phyloP scores from a whole-genome alignment of 2,113 vertebrate species.

The Zosterops pallidus region DNA sequence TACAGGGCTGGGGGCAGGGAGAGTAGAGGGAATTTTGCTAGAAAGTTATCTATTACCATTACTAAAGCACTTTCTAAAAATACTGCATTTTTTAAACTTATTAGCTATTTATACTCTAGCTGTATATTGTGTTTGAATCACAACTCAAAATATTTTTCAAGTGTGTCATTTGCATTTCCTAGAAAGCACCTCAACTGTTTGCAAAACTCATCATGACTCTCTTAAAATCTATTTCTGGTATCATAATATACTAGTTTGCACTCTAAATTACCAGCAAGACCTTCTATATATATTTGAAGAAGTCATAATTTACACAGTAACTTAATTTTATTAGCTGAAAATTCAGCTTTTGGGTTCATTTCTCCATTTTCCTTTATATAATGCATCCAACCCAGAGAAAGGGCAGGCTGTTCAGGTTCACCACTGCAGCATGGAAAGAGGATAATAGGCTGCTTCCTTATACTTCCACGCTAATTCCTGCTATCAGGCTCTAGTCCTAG shows the following conservation, averaged over 20 bases:
- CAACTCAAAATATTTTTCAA: background rate
- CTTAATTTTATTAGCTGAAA: background rate
- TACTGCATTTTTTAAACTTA: background rate
- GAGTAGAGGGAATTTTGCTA: background rate
- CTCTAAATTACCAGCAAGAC: background rate
- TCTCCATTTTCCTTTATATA: background rate
- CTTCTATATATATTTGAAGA: background rate
- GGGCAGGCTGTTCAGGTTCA: background rate
- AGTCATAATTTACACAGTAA: background rate
- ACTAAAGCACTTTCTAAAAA: background rate
- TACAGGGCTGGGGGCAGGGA: background rate
- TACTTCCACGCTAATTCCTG: background rate
- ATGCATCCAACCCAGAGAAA: background rate
- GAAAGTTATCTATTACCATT: background rate
- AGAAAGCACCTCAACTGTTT: conserved; percentile 6
- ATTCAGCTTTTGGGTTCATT: background rate
- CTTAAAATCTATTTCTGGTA: background rate
- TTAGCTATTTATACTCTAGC: background rate
- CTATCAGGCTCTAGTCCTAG: background rate
- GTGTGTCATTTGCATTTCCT: background rate
- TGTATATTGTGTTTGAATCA: background rate
- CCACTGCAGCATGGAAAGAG: background rate
- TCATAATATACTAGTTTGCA: background rate
- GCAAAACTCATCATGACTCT: background rate
- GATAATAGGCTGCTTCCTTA: background rate